Conservation (phyloP, 2,888 invertebrate species). For the Drosophila picticornis region DNA sequence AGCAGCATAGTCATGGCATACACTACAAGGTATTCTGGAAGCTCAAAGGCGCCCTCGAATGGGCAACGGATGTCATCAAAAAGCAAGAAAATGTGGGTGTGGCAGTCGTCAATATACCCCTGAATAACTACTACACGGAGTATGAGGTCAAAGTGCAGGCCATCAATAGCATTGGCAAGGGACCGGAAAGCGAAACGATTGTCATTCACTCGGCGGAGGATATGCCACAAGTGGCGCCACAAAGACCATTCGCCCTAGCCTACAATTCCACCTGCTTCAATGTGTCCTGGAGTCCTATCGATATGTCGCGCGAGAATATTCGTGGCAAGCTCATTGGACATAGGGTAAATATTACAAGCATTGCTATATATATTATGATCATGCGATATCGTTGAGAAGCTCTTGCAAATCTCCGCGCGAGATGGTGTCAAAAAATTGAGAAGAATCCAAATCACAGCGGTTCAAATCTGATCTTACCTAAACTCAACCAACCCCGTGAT, state of each 20-base stretch:
- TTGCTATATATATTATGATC: too few relatives aligned
- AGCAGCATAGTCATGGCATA: constrained; percentile 95
- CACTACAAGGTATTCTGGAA: constrained; percentile 96
- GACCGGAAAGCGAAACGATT: constrained; percentile 91
- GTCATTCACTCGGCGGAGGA: constrained; percentile 95
- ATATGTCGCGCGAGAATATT: constrained; percentile 92
- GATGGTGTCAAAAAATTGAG: background rate
- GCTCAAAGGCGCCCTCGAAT: constrained; percentile 90
- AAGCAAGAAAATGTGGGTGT: constrained; percentile 91
- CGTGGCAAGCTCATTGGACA: constrained; percentile 97
- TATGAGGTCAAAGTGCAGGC: constrained; percentile 95
- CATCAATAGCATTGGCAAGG: constrained; percentile 92
- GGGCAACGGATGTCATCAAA: constrained; percentile 89
- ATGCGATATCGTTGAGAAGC: too few relatives aligned
- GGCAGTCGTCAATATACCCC: constrained; percentile 91
- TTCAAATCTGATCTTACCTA: background rate
- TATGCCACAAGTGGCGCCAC: constrained; percentile 96
- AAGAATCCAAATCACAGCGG: background rate
- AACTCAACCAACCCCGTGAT: background rate
- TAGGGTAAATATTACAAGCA: constrained; percentile 86
- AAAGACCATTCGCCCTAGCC: constrained; percentile 90
- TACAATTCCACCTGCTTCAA: constrained; percentile 97
- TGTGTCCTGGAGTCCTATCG: constrained; percentile 95
- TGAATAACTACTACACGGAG: constrained; percentile 91
- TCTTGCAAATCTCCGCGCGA: too few relatives aligned